Evolutionary conservation across 2,888 invertebrate genomes (phyloP), one percentile per base, ranked within the genome.

Genomic region (Aleiodes leptofemur): DNA sequence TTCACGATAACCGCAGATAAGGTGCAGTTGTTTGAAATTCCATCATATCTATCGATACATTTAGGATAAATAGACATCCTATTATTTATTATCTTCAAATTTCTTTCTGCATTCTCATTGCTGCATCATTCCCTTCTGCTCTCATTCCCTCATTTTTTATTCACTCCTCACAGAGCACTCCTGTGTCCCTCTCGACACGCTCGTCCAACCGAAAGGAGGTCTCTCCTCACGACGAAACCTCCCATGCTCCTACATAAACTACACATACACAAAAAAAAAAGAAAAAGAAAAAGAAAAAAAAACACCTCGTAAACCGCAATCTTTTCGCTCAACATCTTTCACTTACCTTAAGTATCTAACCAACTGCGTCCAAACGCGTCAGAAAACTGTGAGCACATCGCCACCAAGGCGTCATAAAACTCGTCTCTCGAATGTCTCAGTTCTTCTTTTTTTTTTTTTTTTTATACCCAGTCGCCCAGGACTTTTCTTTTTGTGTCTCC

Each of bases 291-390:
- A 23, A 23, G 2, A 2, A 23, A 23, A 23, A 23, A 23, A 2
- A 56, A 56, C 72, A 59, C n/a, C 69, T 76, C 76, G 72, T 76
- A 76, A 76, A 76, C 76, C 76, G 69, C 76, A 76, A 76, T 76
- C 72, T 76, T 72, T 51, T 57, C 74, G 57, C 70, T 75, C 71
- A 43, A 66, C 75, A 75, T 75, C 57, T 76, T 76, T 76, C 72
- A 76, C 76, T 76, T 76, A 76, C 38, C 57, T 69, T 38, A 61
- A 61, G 23, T 23, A 31, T 53, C 48, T 61, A 55, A 38, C 59
- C 57, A 70, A 59, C 59, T 71, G 50, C 59, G 57, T 64, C 64
- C 64, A 43, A 64, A 14, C 43, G 72, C 23, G 61, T 59, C 64
- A 55, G 59, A 51, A 53, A 69, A 71, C 70, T 43, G 38, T 38